These are phyloP conservation scores for Danio aesculapii DNA, from an alignment of 2,797 vertebrate species.

Conservation along the genomic window DNA sequence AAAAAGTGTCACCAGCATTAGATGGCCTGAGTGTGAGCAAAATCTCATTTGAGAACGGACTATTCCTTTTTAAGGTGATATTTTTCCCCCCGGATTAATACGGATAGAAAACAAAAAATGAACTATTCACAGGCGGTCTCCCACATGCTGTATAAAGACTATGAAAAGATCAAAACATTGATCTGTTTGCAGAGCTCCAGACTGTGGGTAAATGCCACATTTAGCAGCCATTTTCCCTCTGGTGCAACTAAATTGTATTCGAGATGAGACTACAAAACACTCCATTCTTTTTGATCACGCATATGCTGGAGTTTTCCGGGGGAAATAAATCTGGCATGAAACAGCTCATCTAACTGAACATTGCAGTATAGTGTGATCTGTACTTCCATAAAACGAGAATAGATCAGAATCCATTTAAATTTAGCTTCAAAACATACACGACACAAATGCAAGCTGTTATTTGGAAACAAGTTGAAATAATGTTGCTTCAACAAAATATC, in stretches of 20 bases:
- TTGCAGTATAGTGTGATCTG: slow-evolving; percentile 4
- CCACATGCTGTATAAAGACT: not conserved
- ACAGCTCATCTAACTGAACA: not conserved
- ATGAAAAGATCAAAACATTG: slow-evolving; percentile 3
- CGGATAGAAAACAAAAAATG: not conserved
- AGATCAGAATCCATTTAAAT: not conserved
- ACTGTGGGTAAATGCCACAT: not conserved
- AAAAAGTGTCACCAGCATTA: no score
- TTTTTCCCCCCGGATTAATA: not conserved
- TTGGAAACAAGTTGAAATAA: not conserved
- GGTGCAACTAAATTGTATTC: not conserved
- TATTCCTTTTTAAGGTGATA: no score
- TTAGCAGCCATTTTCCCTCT: not conserved
- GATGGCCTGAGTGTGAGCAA: no score
- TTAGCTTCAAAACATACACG: not conserved
- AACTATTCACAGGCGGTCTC: not conserved
- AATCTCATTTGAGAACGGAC: no score
- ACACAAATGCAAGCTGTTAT: not conserved
- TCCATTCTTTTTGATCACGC: not conserved
- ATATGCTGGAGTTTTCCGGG: not conserved
- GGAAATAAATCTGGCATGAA: not conserved
- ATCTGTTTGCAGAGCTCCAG: slow-evolving; percentile 11
- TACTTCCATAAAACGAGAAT: not conserved
- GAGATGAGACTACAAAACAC: not conserved
- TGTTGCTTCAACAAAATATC: not conserved